Base-by-base conservation (phyloP, 1,140 invertebrate genomes). In the Semibalanus balanoides region DNA sequence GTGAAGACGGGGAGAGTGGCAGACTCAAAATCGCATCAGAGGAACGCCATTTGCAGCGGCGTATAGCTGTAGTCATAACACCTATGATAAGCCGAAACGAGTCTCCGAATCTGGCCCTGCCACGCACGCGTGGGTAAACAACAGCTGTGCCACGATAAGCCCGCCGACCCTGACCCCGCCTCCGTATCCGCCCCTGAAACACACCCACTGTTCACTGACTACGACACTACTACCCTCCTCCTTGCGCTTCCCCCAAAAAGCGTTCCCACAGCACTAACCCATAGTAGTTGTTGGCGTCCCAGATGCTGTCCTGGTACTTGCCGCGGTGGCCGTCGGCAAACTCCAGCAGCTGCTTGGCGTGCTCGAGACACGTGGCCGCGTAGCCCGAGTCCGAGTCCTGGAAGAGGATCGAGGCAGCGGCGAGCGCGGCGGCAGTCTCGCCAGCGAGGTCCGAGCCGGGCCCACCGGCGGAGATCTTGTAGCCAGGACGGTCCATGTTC, bases 361-460 rank as follows among this genome's bases (percentile, higher is more conserved):
- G 82, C 0, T 51, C 29, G 43, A 85, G 77, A 29, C 76, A 78
- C 17, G 76, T 78, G 0, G 75, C 75, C 7, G 83, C 74, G 78
- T 82, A 85, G 0, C 77, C 74, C 5, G 81, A 51, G 76, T 84
- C 81, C 79, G 78, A 74, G 74, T 78, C 76, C n/a, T 76, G 43
- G 77, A 84, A 85, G 0, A 81, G 81, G 51, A 85, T 82, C 22
- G 82, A 83, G 30, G 82, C 82, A 17, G 83, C 83, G 11, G 85
- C 84, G 75, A 85, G 78, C 22, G 85, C 83, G 17, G 84, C 83
- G 7, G 83, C 83, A 31, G 82, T 83, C 78, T 85, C 84, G 19
- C 80, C 84, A 0, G 81, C 83, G 14, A 85, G 78, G 78, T 85
- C 85, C 76, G 83, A 83, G 74, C 84, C 80, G 27, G 79, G 80